Evolutionary conservation across 2,113 vertebrate species (phyloP).

Genomic region (Zosterops pallidus): DNA sequence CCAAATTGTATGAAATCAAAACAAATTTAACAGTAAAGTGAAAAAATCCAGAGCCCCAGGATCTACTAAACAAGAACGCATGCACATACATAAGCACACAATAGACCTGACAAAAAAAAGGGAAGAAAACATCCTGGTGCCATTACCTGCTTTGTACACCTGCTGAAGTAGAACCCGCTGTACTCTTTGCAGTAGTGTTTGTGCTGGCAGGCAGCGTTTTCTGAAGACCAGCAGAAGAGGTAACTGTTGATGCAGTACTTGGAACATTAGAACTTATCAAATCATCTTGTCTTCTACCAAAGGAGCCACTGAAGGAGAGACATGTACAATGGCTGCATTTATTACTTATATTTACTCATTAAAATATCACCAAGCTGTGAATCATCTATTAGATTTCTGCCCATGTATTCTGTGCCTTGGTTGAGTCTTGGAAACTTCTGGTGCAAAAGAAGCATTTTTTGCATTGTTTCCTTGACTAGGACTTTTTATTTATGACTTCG

Average conservation of each 20-base stretch:
- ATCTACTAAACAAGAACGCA: slow-evolving; percentile 77
- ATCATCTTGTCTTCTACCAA: slow-evolving; percentile 92
- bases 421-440: not conserved
- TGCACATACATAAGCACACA: slow-evolving; percentile 80
- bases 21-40: slow-evolving; percentile 38
- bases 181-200: slow-evolving; percentile 80
- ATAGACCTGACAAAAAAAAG: slow-evolving; percentile 41
- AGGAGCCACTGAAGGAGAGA: slow-evolving; percentile 86
- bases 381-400: not conserved
- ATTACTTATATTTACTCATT: not conserved
- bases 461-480: not conserved
- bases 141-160: slow-evolving; percentile 89
- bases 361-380: not conserved
- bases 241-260: slow-evolving; percentile 90
- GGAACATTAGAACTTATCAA: slow-evolving; percentile 85
- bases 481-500: not conserved
- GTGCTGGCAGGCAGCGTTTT: slow-evolving; percentile 84
- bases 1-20: slow-evolving; percentile 41
- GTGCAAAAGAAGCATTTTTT: not conserved
- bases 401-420: not conserved
- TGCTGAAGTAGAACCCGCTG: slow-evolving; percentile 78
- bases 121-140: not conserved
- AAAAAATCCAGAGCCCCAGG: slow-evolving; percentile 80
- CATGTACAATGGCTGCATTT: slow-evolving; percentile 33
- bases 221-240: slow-evolving; percentile 91